phyloP scores from a whole-genome alignment of 2,113 vertebrate genomes.

The Festucalex cinctus region DNA sequence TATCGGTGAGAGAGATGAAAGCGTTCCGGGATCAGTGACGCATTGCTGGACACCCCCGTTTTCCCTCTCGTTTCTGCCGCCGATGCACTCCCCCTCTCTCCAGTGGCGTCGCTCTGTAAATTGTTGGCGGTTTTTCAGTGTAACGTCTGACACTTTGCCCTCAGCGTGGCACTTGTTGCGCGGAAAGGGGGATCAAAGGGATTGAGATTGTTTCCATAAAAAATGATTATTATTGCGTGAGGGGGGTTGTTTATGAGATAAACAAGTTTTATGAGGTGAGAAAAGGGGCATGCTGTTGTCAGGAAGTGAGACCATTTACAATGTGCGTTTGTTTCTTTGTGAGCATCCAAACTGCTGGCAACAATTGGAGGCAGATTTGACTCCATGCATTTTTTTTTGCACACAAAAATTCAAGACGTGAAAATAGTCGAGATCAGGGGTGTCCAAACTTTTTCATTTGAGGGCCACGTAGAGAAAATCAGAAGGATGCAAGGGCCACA shows the following conservation, averaged over 20 bases:
- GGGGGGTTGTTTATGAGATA: constrained; percentile 48
- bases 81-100: constrained; percentile 13
- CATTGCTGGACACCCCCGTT: constrained; percentile 57
- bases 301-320: constrained; percentile 37
- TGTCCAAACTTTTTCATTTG: too few species aligned
- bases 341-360: constrained; percentile 23
- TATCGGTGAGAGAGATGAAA: constrained; percentile 77
- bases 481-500: too few species aligned
- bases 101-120: constrained; percentile 36
- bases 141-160: constrained; percentile 30
- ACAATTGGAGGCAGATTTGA: constrained; percentile 33
- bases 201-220: constrained; percentile 37
- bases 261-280: constrained; percentile 58
- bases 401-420: not conserved
- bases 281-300: constrained; percentile 18
- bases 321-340: not conserved
- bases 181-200: constrained; percentile 34
- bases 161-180: constrained; percentile 30
- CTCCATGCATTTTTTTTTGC: not conserved
- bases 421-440: too few species aligned
- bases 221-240: constrained; percentile 14
- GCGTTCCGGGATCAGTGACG: constrained; percentile 56
- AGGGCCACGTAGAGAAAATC: too few species aligned
- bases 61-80: constrained; percentile 38
- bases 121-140: constrained; percentile 45